Evolutionary conservation across 2,888 invertebrate species (phyloP), one percentile per base, ranked within the genome.

Genomic region (Chrysolina americana): DNA sequence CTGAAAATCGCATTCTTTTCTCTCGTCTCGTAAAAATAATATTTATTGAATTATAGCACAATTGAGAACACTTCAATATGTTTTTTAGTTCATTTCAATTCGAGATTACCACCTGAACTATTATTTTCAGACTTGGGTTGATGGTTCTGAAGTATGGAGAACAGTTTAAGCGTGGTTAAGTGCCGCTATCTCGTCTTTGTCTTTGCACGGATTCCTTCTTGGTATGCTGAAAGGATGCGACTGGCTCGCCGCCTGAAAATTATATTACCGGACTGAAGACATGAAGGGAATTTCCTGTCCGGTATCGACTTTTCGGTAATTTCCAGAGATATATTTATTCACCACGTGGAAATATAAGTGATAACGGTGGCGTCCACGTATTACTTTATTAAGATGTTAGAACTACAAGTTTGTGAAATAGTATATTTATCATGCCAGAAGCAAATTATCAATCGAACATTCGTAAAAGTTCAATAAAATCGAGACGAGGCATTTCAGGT

Each of bases 151-250:
- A 59, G 59, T 59, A 59, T 59, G 68, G 68, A 56, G 50, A 68
- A 68, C 68, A 36, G 85, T 83, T 83, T 83, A 85, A 86, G 82
- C 85, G 85, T 85, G 85, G 85, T 84, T 86, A 85, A 86, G 85
- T 85, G 85, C 81, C 79, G 80, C 78, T 82, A 81, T 83, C 81
- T 69, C 41, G 76, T 78, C 81, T 83, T 84, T 85, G 84, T 83
- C 83, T 79, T 76, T 78, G 80, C 84, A 83, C 83, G 84, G 79
- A 81, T 66, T 75, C 65, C 77, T 81, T 74, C 79, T 84, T 83
- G 80, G 85, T 85, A 85, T 85, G 83, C 85, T 77, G 78, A 78
- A 78, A 81, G 80, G 80, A 78, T 80, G 74, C 82, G 66, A 62
- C 68, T 79, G 81, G 81, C 80, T 81, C 78, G 78, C 78, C 81